These are phyloP conservation scores for Rhabdomys dilectus DNA, from an alignment of 2,113 vertebrate species.

Conservation along the genomic window DNA sequence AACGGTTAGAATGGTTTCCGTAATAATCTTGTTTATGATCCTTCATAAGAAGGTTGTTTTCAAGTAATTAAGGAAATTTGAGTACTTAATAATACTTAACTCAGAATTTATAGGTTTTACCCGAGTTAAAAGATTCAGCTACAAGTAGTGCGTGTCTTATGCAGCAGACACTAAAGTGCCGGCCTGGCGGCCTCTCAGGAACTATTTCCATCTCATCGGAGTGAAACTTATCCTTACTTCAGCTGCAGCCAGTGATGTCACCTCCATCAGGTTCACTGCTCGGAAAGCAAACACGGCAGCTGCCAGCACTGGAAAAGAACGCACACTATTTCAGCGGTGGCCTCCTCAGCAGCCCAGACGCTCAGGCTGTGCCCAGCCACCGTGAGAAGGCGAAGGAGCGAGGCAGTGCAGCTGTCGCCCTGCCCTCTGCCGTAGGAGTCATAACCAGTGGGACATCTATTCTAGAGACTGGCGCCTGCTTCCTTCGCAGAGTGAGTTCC, in stretches of 20 bases:
- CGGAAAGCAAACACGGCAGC: conserved; percentile 98
- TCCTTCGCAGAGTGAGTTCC: neutral
- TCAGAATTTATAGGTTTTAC: conserved; percentile 72
- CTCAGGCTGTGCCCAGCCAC: neutral
- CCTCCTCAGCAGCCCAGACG: neutral
- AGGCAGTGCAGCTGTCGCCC: neutral
- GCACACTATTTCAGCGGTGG: conserved; percentile 80
- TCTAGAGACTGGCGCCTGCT: neutral
- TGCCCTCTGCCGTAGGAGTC: neutral
- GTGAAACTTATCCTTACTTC: conserved; percentile 94
- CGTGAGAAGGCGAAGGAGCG: neutral
- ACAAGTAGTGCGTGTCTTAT: conserved; percentile 84
- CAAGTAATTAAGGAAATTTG: conserved; percentile 47
- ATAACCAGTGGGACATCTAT: neutral
- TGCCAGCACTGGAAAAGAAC: conserved; percentile 94
- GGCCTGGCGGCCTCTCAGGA: conserved; percentile 87
- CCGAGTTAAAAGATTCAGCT: conserved; percentile 74
- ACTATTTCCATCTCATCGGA: conserved; percentile 91
- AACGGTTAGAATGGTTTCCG: conserved; percentile 20
- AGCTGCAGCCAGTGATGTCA: conserved; percentile 97
- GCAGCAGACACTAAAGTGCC: conserved; percentile 88
- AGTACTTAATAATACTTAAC: conserved; percentile 15
- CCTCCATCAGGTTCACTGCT: conserved; percentile 99
- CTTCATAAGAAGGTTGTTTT: conserved; percentile 46
- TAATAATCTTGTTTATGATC: conserved; percentile 17